phyloP scores from a whole-genome alignment of 2,888 invertebrate species.

The Hemicrepidius hirtus region DNA sequence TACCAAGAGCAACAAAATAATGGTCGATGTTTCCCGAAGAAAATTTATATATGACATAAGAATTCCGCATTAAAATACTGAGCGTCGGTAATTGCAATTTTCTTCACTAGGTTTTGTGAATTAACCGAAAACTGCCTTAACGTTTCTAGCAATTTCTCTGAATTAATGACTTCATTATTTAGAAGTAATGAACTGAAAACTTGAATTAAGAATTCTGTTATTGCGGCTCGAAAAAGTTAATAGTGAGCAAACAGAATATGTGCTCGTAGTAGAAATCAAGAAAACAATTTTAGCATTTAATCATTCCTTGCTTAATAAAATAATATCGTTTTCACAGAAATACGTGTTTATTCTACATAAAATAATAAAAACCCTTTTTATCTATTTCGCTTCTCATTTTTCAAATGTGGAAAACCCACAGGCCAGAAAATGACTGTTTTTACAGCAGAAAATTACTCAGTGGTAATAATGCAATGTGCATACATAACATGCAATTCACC shows the following conservation, averaged over 20 bases:
- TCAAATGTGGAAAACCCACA: background rate
- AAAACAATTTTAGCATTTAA: slow-evolving; percentile 8
- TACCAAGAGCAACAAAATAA: no score
- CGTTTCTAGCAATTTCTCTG: slow-evolving; percentile 19
- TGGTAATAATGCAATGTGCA: slow-evolving; percentile 25
- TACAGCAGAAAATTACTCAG: background rate
- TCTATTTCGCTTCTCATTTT: slow-evolving; percentile 22
- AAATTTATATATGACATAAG: no score
- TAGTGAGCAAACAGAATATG: background rate
- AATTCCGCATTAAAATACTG: no score
- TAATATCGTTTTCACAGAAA: background rate
- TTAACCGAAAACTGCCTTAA: slow-evolving; percentile 18
- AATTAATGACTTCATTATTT: slow-evolving; percentile 24
- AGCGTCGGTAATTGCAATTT: background rate
- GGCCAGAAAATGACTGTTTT: slow-evolving; percentile 7
- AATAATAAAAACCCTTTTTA: slow-evolving; percentile 8
- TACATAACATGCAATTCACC: slow-evolving; percentile 16
- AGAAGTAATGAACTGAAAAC: slow-evolving; percentile 23
- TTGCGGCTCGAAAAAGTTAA: slow-evolving; percentile 10
- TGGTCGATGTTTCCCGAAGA: no score
- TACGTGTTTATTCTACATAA: slow-evolving; percentile 19
- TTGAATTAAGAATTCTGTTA: slow-evolving; percentile 17
- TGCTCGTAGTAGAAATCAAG: background rate
- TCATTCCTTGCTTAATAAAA: background rate
- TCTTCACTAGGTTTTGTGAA: background rate